These are phyloP conservation scores for Meleagris gallopavo DNA, from an alignment of 2,113 vertebrate species.

Conservation along the genomic window DNA sequence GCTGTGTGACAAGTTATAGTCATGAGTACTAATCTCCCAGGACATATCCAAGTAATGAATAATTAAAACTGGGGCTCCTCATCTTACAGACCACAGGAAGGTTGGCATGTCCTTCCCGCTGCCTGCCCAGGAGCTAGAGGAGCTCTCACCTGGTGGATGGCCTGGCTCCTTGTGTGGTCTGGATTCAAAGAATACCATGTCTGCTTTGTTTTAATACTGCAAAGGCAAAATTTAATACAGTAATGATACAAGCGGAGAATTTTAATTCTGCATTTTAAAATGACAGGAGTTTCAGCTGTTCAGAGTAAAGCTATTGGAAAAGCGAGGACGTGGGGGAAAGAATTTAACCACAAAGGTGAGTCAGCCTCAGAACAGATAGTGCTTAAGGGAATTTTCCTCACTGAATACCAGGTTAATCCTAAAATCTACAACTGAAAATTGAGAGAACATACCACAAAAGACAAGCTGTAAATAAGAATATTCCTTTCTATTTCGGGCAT, in stretches of 20 bases:
- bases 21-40: constrained; percentile 64
- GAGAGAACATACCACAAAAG: not conserved
- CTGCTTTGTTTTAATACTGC: not conserved
- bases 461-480: constrained; percentile 14
- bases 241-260: constrained; percentile 8
- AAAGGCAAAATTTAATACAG: constrained; percentile 57
- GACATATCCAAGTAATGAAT: constrained; percentile 70
- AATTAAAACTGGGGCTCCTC: constrained; percentile 79
- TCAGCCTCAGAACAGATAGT: constrained; percentile 21
- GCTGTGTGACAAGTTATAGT: constrained; percentile 49
- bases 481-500: not conserved
- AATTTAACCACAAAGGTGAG: constrained; percentile 39
- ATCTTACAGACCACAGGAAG: constrained; percentile 61
- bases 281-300: constrained; percentile 10
- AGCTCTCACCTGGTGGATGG: constrained; percentile 52
- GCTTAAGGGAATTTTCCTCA: constrained; percentile 53
- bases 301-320: not conserved
- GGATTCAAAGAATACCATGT: constrained; percentile 72
- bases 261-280: constrained; percentile 4
- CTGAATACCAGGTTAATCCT: constrained; percentile 36
- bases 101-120: constrained; percentile 70
- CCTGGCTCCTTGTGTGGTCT: constrained; percentile 68
- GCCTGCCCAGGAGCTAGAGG: constrained; percentile 64
- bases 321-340: not conserved
- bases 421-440: constrained; percentile 12